These are phyloP conservation scores for Speoplatyrhinus poulsoni DNA, from an alignment of 2,113 vertebrate genomes.

Conservation along the genomic window DNA sequence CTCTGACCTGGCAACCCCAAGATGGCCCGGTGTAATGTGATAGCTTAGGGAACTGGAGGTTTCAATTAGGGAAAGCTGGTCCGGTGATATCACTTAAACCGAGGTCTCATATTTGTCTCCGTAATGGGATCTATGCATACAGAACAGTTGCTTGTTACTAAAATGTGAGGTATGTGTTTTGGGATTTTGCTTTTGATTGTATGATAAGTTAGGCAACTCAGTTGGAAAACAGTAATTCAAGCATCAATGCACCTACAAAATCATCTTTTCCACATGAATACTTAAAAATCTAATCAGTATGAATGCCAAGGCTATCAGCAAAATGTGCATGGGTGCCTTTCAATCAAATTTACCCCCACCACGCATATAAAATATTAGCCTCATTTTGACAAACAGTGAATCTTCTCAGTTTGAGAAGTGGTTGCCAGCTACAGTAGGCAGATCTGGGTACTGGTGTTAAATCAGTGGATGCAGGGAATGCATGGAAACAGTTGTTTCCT, in stretches of 20 bases:
- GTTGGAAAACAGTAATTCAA: not conserved
- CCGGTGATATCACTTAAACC: conserved; percentile 41
- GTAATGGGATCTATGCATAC: conserved; percentile 15
- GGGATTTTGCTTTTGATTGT: conserved; percentile 18
- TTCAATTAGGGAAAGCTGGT: conserved; percentile 49
- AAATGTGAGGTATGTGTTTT: conserved; percentile 18
- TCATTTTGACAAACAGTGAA: conserved; percentile 27
- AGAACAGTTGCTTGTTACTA: conserved; percentile 7
- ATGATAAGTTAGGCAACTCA: not conserved
- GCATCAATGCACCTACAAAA: not conserved
- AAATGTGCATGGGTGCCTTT: conserved; percentile 14
- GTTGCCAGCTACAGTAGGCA: conserved; percentile 6
- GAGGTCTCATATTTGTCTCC: conserved; percentile 19
- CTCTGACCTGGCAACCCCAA: conserved; percentile 52
- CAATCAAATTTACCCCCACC: conserved; percentile 13
- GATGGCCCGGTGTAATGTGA: conserved; percentile 44
- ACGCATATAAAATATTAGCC: conserved; percentile 17
- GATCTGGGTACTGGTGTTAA: conserved; percentile 8
- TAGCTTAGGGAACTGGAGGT: conserved; percentile 43
- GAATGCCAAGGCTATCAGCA: not conserved
- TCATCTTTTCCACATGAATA: not conserved
- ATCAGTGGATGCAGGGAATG: conserved; percentile 13
- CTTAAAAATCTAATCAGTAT: not conserved
- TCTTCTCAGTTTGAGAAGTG: conserved; percentile 25
- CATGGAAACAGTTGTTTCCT: conserved; percentile 73